Evolutionary conservation across 2,888 invertebrate genomes (phyloP), one percentile per base, ranked within the genome.

Genomic region (Leucoma salicis): DNA sequence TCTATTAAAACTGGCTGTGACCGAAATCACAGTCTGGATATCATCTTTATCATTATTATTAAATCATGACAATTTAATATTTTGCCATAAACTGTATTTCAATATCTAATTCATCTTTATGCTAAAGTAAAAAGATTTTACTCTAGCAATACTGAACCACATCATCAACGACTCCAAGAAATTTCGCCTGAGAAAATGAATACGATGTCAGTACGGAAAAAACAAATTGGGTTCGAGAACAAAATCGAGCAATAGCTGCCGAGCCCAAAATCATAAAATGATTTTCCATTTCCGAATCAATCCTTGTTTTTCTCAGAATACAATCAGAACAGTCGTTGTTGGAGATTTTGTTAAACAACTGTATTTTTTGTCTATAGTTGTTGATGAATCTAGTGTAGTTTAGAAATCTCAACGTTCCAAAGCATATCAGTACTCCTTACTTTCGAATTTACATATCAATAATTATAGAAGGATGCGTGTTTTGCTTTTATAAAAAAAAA

Each of bases 291-390:
- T 47, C 57, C 41, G 58, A 60, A 65, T 62, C 56, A 56, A 57
- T 58, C 70, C 57, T 64, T 68, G 68, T 70, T 70, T 69, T 59
- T 60, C 55, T 49, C 42, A 46, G 63, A 59, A 73, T 69, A 63
- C 69, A 73, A 74, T 75, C 72, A 66, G 57, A 66, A 63, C 48
- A 59, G 59, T 53, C 56, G 68, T 75, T 72, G 54, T 60, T 52
- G 64, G 58, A 63, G 62, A 56, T 65, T 60, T 63, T 73, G 70
- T 70, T 74, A 75, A 75, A 68, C 67, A 70, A 61, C 52, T 48
- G 45, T 63, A 55, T 63, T 50, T 45, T 42, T 39, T 53, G 49
- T 63, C 63, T 5, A 21, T 67, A 70, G 67, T 70, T 70, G 18
- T n/a, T 14, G 3, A 16, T 16, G 14, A 14, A 21, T 21, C 8